Evolutionary conservation across 2,113 vertebrate species (phyloP).

Genomic region (Rhabdornis inornatus): DNA sequence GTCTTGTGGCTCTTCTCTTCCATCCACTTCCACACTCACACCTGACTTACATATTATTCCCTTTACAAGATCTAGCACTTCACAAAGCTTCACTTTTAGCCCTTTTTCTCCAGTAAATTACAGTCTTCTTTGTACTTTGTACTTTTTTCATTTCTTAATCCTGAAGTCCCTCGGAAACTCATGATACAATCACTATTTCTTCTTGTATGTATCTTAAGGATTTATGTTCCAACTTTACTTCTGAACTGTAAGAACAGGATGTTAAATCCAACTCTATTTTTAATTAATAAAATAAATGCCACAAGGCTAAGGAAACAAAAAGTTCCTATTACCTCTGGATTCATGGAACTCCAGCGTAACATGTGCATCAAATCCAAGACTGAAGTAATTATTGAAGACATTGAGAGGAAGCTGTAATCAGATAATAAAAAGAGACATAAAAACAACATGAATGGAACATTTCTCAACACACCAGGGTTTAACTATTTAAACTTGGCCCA

Average conservation of each 20-base stretch:
- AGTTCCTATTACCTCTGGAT: conserved; percentile 75
- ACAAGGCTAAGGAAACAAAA: background rate
- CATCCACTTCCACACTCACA: background rate
- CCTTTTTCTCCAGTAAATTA: background rate
- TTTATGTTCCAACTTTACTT: background rate
- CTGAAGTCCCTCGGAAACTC: background rate
- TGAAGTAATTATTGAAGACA: conserved; percentile 87
- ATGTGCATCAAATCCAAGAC: conserved; percentile 83
- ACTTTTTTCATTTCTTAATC: background rate
- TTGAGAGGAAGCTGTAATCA: conserved; percentile 80
- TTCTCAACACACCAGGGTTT: background rate
- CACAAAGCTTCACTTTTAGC: background rate
- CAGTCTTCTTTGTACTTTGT: background rate
- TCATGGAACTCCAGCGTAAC: conserved; percentile 84
- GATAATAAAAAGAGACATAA: background rate
- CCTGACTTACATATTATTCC: background rate
- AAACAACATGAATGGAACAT: background rate
- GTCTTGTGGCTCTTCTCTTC: background rate
- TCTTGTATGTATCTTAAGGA: background rate
- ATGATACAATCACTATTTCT: background rate
- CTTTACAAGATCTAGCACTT: background rate
- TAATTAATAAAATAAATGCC: background rate
- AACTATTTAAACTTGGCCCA: background rate
- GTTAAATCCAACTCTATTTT: background rate
- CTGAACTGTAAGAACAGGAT: background rate